phyloP scores from a whole-genome alignment of 64 coral and sea anemone genomes.

The Montipora foliosa region DNA sequence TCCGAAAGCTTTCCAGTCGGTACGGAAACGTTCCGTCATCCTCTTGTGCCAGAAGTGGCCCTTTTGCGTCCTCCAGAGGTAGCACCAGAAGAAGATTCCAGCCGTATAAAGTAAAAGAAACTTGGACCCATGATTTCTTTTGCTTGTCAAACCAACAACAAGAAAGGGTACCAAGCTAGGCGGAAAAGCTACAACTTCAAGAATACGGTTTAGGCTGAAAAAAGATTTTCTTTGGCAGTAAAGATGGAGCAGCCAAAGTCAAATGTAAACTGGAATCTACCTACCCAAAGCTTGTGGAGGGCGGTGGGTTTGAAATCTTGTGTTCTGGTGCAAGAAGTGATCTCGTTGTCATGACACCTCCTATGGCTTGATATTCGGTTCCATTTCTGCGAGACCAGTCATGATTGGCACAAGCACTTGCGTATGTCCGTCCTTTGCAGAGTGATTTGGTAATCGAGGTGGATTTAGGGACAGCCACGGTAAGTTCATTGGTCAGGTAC shows the following conservation, averaged over 20 bases:
- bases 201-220: slow-evolving; percentile 11
- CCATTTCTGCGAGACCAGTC: slow-evolving; percentile 49
- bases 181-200: slow-evolving; percentile 17
- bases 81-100: too few relatives aligned
- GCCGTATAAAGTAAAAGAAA: too few relatives aligned
- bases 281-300: slow-evolving; percentile 29
- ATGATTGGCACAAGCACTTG: slow-evolving; percentile 36
- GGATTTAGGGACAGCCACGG: too few relatives aligned
- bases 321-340: slow-evolving; percentile 10
- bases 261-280: slow-evolving; percentile 35
- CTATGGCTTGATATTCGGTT: slow-evolving; percentile 24
- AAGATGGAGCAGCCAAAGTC: not conserved
- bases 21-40: not conserved
- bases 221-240: slow-evolving; percentile 60
- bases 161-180: slow-evolving; percentile 23
- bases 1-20: not conserved
- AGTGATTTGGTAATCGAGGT: too few relatives aligned
- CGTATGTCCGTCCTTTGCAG: not conserved
- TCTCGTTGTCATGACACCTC: slow-evolving; percentile 3
- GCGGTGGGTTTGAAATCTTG: not conserved
- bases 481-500: too few relatives aligned
- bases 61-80: not conserved
- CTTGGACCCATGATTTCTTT: too few relatives aligned
- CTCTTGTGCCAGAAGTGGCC: not conserved
- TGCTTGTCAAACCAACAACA: too few relatives aligned